Percentiles rank a stretch among this genome's conserved stretches.
Conservation (phyloP, 2,113 vertebrate species). For the Cochlearius cochlearius region DNA sequence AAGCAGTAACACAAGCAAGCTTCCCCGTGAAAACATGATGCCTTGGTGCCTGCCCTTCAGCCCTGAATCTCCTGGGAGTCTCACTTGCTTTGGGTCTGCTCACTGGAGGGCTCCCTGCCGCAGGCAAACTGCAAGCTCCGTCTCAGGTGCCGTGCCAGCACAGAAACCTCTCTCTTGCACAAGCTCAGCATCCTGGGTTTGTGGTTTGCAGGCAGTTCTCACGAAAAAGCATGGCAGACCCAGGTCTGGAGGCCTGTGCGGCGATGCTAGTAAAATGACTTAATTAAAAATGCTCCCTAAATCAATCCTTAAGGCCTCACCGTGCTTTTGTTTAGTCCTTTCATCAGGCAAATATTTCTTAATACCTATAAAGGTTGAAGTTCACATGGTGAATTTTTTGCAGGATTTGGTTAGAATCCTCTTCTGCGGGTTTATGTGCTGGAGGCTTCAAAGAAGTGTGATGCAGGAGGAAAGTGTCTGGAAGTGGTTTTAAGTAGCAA, state of each 20-base stretch:
- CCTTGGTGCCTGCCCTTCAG: not conserved
- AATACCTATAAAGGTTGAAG: fast-evolving
- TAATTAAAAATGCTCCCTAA: not conserved
- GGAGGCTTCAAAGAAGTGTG: not conserved
- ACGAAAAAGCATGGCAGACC: fast-evolving
- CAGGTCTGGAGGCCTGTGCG: not conserved
- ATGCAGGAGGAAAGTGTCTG: not conserved
- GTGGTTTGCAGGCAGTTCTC: not conserved
- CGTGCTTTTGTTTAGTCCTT: not conserved
- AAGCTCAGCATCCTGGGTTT: not conserved
- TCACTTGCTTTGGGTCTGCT: not conserved
- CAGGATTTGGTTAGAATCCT: not conserved
- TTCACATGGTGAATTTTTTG: not conserved
- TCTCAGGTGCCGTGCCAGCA: fast-evolving
- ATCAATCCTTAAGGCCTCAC: not conserved
- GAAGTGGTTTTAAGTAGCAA: not conserved
- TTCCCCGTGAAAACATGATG: not conserved
- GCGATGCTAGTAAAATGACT: fast-evolving
- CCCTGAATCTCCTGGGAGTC: not conserved
- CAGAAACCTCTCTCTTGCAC: not conserved
- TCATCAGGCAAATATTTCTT: not conserved
- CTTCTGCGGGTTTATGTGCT: not conserved
- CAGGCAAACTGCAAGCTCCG: fast-evolving
- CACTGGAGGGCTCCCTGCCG: not conserved
- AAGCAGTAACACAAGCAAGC: not conserved